Percentiles rank a stretch among this genome's conserved stretches.
These are phyloP conservation scores for Gambusia holbrooki DNA, from an alignment of 2,113 vertebrate genomes.

Conservation along the genomic window DNA sequence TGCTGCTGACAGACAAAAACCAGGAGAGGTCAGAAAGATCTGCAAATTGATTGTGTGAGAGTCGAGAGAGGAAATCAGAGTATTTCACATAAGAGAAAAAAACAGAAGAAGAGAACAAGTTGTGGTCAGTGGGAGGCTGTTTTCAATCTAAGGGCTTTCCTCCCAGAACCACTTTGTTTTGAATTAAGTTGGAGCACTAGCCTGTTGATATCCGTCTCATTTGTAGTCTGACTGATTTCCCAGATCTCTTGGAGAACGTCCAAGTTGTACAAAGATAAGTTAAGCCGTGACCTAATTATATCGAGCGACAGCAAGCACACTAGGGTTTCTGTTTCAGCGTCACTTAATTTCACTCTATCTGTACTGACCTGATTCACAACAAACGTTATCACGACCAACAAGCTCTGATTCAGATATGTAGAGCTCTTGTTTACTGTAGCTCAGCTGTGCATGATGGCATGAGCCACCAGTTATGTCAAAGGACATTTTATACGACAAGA, in stretches of 20 bases:
- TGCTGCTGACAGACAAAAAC: slow-evolving; percentile 5
- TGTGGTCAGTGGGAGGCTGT: slow-evolving; percentile 36
- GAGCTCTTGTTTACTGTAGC: background rate
- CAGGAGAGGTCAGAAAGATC: background rate
- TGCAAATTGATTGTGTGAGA: slow-evolving; percentile 10
- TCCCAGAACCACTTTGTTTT: slow-evolving; percentile 21
- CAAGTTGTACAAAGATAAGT: background rate
- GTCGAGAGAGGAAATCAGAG: slow-evolving; percentile 4
- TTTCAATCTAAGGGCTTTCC: slow-evolving; percentile 32
- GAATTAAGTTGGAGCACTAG: slow-evolving; percentile 10
- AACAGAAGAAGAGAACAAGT: background rate
- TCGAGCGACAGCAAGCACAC: background rate
- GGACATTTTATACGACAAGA: background rate
- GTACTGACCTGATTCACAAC: too few relatives aligned
- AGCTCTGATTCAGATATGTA: too few relatives aligned
- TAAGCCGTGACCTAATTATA: background rate
- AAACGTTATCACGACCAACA: too few relatives aligned
- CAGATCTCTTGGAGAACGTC: background rate
- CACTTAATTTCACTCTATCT: too few relatives aligned
- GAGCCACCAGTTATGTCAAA: background rate
- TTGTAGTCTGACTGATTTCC: background rate
- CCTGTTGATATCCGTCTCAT: background rate
- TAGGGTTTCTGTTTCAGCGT: background rate
- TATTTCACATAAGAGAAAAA: slow-evolving; percentile 34
- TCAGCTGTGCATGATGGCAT: too few relatives aligned